phyloP scores from a whole-genome alignment of 2,113 vertebrate species.

The Phoenicopterus ruber region DNA sequence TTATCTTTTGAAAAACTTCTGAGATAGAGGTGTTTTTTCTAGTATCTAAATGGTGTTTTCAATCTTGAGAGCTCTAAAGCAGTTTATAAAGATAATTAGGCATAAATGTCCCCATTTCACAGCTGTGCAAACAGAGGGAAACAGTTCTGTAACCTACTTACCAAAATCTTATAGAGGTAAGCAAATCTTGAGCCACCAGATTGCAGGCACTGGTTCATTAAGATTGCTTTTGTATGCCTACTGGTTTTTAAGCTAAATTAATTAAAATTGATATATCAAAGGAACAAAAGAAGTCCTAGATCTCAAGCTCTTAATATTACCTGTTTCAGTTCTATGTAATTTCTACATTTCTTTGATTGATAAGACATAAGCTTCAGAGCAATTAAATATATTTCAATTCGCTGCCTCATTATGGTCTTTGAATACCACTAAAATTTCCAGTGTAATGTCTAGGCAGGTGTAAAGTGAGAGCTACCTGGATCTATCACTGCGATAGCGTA shows the following conservation, averaged over 20 bases:
- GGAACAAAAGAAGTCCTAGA: background rate
- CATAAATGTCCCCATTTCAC: slow-evolving; percentile 57
- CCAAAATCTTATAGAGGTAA: slow-evolving; percentile 49
- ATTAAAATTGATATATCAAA: slow-evolving; percentile 33
- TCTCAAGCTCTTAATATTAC: background rate
- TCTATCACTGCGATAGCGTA: background rate
- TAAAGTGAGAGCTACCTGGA: background rate
- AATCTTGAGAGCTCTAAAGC: slow-evolving; percentile 19
- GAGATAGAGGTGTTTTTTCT: background rate
- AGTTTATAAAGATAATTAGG: slow-evolving; percentile 61
- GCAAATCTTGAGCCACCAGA: slow-evolving; percentile 53
- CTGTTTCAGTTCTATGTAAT: background rate
- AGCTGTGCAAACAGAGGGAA: slow-evolving; percentile 57
- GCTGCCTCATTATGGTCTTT: background rate
- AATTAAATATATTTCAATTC: background rate
- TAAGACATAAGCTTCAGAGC: background rate
- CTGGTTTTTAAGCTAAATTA: background rate
- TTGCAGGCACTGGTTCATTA: slow-evolving; percentile 38
- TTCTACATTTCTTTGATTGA: background rate
- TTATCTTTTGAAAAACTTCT: background rate
- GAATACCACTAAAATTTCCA: background rate
- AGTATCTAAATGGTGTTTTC: background rate
- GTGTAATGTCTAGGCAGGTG: too few relatives aligned
- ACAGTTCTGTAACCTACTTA: slow-evolving; percentile 50
- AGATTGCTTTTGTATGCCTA: background rate